These are phyloP conservation scores for Heterodera filipjevi DNA, from an alignment of 2,888 invertebrate species.

Conservation along the genomic window DNA sequence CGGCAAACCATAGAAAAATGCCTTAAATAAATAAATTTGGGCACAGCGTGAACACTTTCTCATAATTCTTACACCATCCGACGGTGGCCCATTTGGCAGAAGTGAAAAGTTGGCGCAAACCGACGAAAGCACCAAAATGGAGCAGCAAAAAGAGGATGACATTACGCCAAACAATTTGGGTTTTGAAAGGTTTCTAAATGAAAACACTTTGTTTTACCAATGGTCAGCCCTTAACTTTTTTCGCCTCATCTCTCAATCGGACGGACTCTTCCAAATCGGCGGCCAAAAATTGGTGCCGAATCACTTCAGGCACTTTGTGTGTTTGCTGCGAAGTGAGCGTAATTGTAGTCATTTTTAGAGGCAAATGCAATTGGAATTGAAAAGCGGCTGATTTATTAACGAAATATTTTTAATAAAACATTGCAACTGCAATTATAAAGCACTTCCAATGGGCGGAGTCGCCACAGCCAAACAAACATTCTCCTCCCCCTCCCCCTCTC, in stretches of 20 bases:
- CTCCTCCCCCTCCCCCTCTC: too few species aligned
- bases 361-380: not conserved
- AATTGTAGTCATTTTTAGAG: constrained; percentile 13
- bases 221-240: constrained; percentile 30
- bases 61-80: constrained; percentile 51
- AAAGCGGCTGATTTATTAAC: not conserved
- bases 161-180: constrained; percentile 62
- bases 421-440: not conserved
- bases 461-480: not conserved
- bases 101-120: constrained; percentile 56
- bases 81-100: constrained; percentile 59
- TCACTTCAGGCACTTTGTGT: not conserved
- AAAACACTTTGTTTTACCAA: not conserved
- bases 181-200: constrained; percentile 48
- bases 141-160: constrained; percentile 57
- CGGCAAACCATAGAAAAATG: constrained; percentile 67
- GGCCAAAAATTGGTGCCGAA: constrained; percentile 46
- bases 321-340: not conserved
- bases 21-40: constrained; percentile 41
- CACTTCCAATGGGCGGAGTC: not conserved
- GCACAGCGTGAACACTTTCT: not conserved
- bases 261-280: constrained; percentile 54
- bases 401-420: too few species aligned
- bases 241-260: constrained; percentile 40
- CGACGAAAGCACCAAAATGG: constrained; percentile 57